These are phyloP conservation scores for Papilio aristodemus DNA, from an alignment of 1,140 invertebrate species.

Conservation along the genomic window DNA sequence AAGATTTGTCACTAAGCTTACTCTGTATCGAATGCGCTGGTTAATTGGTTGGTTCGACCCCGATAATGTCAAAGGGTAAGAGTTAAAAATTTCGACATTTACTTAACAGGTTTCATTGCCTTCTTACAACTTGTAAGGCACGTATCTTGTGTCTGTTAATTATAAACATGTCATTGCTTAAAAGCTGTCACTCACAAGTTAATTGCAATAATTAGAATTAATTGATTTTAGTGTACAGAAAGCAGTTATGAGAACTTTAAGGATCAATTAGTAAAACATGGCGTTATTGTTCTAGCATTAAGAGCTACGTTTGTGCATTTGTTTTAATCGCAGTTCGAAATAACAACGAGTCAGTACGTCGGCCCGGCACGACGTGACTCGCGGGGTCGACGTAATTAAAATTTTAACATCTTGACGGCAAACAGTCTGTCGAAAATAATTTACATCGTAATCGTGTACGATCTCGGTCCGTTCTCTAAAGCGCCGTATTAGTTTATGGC, in stretches of 20 bases:
- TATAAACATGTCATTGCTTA: constrained; percentile 30
- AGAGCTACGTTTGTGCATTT: constrained; percentile 25
- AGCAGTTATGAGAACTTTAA: not conserved
- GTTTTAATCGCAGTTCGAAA: not conserved
- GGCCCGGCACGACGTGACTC: constrained; percentile 30
- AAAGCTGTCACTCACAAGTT: constrained; percentile 28
- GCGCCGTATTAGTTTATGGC: constrained; percentile 26
- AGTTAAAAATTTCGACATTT: constrained; percentile 35
- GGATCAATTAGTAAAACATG: constrained; percentile 8
- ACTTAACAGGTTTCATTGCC: constrained; percentile 29
- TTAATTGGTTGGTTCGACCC: constrained; percentile 34
- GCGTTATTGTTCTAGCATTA: constrained; percentile 32
- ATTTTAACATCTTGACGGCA: constrained; percentile 33
- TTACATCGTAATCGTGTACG: constrained; percentile 28
- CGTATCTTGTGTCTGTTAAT: not conserved
- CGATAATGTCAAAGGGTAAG: constrained; percentile 33
- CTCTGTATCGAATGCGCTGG: constrained; percentile 30
- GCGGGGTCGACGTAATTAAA: constrained; percentile 32
- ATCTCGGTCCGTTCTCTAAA: constrained; percentile 29
- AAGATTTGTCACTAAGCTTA: constrained; percentile 33
- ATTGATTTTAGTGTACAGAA: not conserved
- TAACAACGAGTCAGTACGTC: constrained; percentile 27
- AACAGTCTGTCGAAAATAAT: constrained; percentile 33
- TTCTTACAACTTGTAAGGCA: constrained; percentile 23
- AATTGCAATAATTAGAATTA: constrained; percentile 30